A percentile compares a stretch with the other conserved stretches of the same genome.
phyloP scores from a whole-genome alignment of 1,140 invertebrate species.

The Apis dorsata region DNA sequence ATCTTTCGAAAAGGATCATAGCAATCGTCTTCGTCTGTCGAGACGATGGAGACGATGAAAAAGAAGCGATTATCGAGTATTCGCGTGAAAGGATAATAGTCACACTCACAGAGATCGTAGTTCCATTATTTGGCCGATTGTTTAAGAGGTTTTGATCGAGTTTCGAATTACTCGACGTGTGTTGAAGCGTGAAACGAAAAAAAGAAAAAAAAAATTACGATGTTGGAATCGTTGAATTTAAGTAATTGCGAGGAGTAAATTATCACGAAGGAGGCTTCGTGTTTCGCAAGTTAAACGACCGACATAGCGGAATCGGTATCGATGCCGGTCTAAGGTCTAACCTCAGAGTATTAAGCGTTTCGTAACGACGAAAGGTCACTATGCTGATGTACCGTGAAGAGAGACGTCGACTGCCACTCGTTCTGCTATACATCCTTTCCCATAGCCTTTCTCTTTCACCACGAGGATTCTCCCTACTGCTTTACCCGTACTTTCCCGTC shows the following conservation, averaged over 20 bases:
- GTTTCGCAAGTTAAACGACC: conserved; percentile 12
- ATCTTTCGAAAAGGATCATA: too few species aligned
- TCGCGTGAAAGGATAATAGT: too few species aligned
- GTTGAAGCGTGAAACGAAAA: not conserved
- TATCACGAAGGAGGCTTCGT: too few species aligned
- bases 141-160: not conserved
- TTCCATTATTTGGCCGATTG: not conserved
- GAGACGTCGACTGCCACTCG: conserved; percentile 17
- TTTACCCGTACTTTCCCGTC: conserved; percentile 44
- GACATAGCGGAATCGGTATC: conserved; percentile 34
- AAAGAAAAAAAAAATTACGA: not conserved
- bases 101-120: too few species aligned
- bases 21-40: too few species aligned
- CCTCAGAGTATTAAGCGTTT: conserved; percentile 33
- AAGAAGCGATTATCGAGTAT: too few species aligned
- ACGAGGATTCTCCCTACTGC: not conserved
- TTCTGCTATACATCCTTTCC: conserved; percentile 58
- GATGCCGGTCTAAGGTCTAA: conserved; percentile 12
- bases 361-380: conserved; percentile 61
- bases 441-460: conserved; percentile 64
- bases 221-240: not conserved
- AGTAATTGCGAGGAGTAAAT: conserved; percentile 17
- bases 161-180: not conserved
- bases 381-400: conserved; percentile 52
- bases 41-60: too few species aligned